These are phyloP conservation scores for Alexandromys fortis DNA, from an alignment of 2,113 vertebrate species.

Conservation along the genomic window DNA sequence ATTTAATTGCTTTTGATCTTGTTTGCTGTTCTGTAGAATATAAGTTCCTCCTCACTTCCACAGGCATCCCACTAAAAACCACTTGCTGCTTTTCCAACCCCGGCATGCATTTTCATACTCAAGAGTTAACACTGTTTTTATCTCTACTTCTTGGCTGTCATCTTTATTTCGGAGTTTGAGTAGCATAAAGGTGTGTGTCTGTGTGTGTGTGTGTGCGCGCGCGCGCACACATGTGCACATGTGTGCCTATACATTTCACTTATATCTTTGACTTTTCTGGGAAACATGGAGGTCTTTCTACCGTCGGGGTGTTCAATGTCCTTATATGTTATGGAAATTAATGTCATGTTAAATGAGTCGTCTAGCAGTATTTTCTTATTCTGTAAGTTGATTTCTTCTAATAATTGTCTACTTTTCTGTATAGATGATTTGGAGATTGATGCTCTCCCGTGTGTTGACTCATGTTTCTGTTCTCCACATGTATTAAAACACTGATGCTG, in stretches of 20 bases:
- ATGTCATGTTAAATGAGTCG: background rate
- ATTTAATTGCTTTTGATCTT: background rate
- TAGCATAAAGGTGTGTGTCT: background rate
- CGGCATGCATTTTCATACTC: background rate
- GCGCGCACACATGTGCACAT: no score
- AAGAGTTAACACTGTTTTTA: background rate
- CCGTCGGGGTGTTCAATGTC: background rate
- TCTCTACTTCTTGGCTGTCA: background rate
- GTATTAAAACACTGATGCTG: background rate
- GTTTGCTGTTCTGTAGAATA: background rate
- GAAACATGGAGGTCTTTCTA: background rate
- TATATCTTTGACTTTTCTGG: background rate
- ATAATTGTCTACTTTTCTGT: background rate
- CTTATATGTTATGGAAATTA: background rate
- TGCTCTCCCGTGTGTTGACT: background rate
- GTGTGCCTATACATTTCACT: background rate
- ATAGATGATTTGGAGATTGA: background rate
- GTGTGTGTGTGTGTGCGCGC: background rate
- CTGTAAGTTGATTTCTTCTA: background rate
- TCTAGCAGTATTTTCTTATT: background rate
- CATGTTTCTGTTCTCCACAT: background rate
- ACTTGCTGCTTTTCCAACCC: background rate
- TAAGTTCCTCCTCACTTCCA: background rate
- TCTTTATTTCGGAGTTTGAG: background rate
- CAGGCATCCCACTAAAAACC: no score